Conservation (phyloP, 1,140 invertebrate species). For the Cyphomyrmex costatus region DNA sequence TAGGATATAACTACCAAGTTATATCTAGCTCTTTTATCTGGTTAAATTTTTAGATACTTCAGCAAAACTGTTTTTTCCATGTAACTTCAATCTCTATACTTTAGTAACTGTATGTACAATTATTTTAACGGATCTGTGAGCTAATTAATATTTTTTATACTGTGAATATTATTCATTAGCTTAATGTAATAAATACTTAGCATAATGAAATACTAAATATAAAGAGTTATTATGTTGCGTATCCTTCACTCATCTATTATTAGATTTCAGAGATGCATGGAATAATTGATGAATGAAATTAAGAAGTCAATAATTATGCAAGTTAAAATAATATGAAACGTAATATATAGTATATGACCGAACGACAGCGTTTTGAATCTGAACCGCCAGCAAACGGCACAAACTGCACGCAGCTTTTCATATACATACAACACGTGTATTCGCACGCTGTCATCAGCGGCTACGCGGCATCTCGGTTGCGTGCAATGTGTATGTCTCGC, state of each 20-base stretch:
- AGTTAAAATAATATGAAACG: background rate
- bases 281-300: background rate
- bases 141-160: conserved; percentile 17
- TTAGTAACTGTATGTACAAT: background rate
- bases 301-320: conserved; percentile 15
- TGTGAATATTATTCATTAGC: background rate
- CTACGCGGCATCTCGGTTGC: conserved; percentile 32
- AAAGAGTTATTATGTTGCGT: background rate
- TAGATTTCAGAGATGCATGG: background rate
- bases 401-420: conserved; percentile 9
- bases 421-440: conserved; percentile 40
- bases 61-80: too few species aligned
- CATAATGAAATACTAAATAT: conserved; percentile 6
- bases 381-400: conserved; percentile 29
- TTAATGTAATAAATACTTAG: conserved; percentile 20
- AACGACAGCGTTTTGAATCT: conserved; percentile 19
- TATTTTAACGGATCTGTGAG: background rate
- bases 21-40: too few species aligned
- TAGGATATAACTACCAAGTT: too few species aligned
- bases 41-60: too few species aligned
- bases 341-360: background rate
- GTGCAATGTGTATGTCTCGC: conserved; percentile 49
- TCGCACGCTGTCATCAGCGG: conserved; percentile 56
- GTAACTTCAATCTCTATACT: background rate
- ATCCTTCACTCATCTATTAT: background rate